Conservation (phyloP, 2,888 invertebrate species). For the Netelia inedita region DNA sequence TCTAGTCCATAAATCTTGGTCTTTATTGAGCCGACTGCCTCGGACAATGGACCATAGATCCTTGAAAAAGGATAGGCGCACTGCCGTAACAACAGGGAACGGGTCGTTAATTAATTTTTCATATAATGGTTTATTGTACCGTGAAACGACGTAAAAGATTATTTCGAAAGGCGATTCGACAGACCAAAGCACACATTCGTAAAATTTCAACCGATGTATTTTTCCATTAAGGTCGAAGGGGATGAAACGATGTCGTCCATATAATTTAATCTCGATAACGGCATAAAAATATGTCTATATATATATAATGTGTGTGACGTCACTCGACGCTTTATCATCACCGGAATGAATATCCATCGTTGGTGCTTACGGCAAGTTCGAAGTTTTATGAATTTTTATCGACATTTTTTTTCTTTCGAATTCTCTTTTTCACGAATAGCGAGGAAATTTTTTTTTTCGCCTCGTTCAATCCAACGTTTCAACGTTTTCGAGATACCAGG, state of each 20-base stretch:
- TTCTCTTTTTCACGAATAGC: background rate
- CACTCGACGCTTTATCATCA: background rate
- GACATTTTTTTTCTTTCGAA: background rate
- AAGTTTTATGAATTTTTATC: conserved; percentile 1
- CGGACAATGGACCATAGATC: background rate
- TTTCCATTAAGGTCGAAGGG: conserved; percentile 11
- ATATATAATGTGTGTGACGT: too few species aligned
- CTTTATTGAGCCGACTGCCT: conserved; percentile 6
- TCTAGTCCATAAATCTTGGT: conserved; percentile 43
- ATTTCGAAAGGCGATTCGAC: background rate
- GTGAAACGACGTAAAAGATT: conserved; percentile 12
- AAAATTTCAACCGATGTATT: conserved; percentile 17
- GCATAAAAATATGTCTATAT: background rate
- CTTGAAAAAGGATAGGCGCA: background rate
- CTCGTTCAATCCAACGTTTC: background rate
- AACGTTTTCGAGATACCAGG: background rate
- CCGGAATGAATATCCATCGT: background rate
- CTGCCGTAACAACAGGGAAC: background rate
- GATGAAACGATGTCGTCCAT: background rate
- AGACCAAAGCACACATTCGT: conserved; percentile 19
- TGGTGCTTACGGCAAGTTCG: background rate
- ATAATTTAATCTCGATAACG: conserved; percentile 10
- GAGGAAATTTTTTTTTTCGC: background rate
- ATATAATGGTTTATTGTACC: conserved; percentile 10
- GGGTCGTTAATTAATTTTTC: conserved; percentile 18